Evolutionary conservation across 2,113 vertebrate genomes (phyloP), one percentile per base, ranked within the genome.

Genomic region (Condylura cristata): DNA sequence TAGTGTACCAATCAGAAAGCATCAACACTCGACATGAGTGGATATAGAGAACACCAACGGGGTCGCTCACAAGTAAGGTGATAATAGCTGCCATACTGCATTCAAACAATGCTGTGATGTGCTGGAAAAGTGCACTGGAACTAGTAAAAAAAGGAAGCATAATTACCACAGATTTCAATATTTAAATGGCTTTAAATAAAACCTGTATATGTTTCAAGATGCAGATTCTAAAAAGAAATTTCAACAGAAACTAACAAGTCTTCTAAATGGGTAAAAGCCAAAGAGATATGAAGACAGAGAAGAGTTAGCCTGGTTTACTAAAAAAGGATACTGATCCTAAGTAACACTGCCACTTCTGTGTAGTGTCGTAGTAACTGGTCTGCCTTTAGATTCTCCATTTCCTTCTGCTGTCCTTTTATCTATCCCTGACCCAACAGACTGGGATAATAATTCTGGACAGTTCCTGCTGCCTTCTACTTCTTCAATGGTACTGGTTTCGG

Each of bases 1-100:
- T 99, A 0, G 99, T 99, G 97, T 99, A 99, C 99, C 99, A 99
- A 96, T 99, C 99, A 0, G 99, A 99, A 24, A 99, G 98, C 99
- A 99, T 99, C 96, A 99, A 60, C 39, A 99, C 99, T 10, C 97
- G 96, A 93, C 99, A 99, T 34, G 99, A 99, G 9, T 97, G 99
- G 97, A 99, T 98, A 5, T 94, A 97, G 76, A 99, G 97, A 39
- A 96, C 96, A 4, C 99, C 99, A 0, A 99, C 93, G 0, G 99
- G 99, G 60, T 99, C 99, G 0, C 98, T 99, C 96, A 99, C 97
- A 3, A 99, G 98, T 95, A 99, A 97, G 0, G 99, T 99, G 66
- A 99, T 94, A 34, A 99, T 13, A 0, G 98, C 99, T 0, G 99
- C 99, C 34, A 97, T 28, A 0, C 98, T 97, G 98, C 99, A 99